These are phyloP conservation scores for Pampus argenteus DNA, from an alignment of 2,797 vertebrate genomes.

Conservation along the genomic window DNA sequence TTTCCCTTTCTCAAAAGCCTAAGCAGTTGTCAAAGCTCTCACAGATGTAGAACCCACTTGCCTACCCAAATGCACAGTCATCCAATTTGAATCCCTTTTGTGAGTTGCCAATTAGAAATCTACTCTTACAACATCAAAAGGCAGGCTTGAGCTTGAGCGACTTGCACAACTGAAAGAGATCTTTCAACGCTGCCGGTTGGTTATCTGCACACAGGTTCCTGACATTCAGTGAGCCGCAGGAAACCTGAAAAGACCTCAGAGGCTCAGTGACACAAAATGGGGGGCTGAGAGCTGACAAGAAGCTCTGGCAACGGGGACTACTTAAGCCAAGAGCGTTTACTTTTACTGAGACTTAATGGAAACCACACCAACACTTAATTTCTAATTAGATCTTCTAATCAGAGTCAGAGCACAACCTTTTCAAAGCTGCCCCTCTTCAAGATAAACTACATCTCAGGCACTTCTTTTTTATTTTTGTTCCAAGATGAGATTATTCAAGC, in stretches of 20 bases:
- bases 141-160: constrained; percentile 57
- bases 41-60: constrained; percentile 64
- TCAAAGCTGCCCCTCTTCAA: constrained; percentile 59
- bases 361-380: constrained; percentile 77
- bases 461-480: constrained; percentile 1
- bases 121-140: constrained; percentile 75
- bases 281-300: constrained; percentile 55
- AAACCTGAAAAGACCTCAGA: constrained; percentile 52
- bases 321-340: constrained; percentile 70
- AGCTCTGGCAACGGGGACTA: constrained; percentile 47
- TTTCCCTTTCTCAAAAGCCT: constrained; percentile 64
- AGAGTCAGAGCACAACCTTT: constrained; percentile 61
- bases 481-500: constrained; percentile 55
- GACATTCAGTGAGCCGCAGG: constrained; percentile 45
- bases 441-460: constrained; percentile 50
- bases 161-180: constrained; percentile 58
- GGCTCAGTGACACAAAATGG: constrained; percentile 58
- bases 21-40: constrained; percentile 67
- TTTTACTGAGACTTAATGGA: constrained; percentile 68
- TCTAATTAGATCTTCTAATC: constrained; percentile 79
- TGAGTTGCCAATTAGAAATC: constrained; percentile 81
- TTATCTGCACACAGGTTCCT: constrained; percentile 71
- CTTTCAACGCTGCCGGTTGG: constrained; percentile 67
- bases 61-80: constrained; percentile 68
- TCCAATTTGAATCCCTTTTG: constrained; percentile 78